A percentile compares a stretch with the other conserved stretches of the same genome.
These are phyloP conservation scores for Clarias pachynema DNA, from an alignment of 2,797 vertebrate species.

Conservation along the genomic window DNA sequence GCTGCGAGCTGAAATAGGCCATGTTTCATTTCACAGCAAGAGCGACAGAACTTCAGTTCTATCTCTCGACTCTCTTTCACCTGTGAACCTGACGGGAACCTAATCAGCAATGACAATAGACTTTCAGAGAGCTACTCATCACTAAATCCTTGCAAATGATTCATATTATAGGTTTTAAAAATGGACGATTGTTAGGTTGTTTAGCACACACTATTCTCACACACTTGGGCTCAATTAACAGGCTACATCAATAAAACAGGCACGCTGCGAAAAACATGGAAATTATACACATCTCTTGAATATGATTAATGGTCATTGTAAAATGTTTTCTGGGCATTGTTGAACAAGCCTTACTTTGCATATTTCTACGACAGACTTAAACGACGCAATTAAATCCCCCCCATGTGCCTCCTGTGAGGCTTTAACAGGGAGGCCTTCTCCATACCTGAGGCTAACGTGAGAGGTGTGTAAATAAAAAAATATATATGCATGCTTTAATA, in stretches of 20 bases:
- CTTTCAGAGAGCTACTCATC: not conserved
- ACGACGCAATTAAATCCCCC: constrained; percentile 12
- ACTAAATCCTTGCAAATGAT: not conserved
- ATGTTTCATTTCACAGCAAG: constrained; percentile 23
- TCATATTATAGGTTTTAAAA: not conserved
- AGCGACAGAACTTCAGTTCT: not conserved
- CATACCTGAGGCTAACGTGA: constrained; percentile 21
- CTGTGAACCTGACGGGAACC: not conserved
- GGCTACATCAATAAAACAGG: constrained; percentile 12
- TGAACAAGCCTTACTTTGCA: not conserved
- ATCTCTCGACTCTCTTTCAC: constrained; percentile 5
- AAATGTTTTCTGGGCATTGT: constrained; percentile 22
- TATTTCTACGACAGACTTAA: not conserved
- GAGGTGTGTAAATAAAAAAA: constrained; percentile 12
- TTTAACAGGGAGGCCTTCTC: not conserved
- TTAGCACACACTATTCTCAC: not conserved
- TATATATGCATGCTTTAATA: not conserved
- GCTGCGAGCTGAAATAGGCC: constrained; percentile 5
- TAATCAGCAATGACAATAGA: not conserved
- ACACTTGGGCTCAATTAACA: constrained; percentile 14
- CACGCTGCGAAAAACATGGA: constrained; percentile 3
- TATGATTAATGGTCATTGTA: constrained; percentile 15
- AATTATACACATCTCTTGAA: not conserved
- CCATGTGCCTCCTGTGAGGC: not conserved
- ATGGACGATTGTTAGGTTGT: not conserved